Base-by-base conservation (phyloP, 2,888 invertebrate species). In the Orchestes rusci region DNA sequence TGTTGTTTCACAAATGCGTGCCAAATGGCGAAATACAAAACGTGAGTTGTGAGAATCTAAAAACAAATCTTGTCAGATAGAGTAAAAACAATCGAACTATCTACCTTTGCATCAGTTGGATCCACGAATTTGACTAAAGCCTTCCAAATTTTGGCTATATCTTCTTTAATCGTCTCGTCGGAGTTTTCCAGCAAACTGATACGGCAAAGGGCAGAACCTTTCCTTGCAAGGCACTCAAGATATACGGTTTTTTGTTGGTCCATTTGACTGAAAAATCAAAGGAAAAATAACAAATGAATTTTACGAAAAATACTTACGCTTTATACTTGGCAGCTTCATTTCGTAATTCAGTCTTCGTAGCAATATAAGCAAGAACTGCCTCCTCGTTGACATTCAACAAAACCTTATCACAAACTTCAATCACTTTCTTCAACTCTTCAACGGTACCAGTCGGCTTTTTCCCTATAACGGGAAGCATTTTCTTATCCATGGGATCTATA, bases 61-160 rank as follows among this genome's bases (percentile, higher is more conserved):
- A 39, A 54, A 44, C 36, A n/a, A 34, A 34, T 10, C n/a, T 2
- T 31, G 31, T 31, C 10, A 16, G 10, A 34, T 34, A 34, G n/a
- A 2, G 2, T 31, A 10, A 2, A 13, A 10, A 31, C n/a, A 31
- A 31, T 23, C 23, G 23, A 7, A 10, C 5, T 12, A 16, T 16
- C 5, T 42, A 84, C 86, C 75, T 90, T 89, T 27, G 73, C 62
- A 67, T 92, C 92, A 39, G 73, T 78, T 33, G 84, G 73, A 64
- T 94, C 92, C 2, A 80, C 74, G 70, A 84, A 91, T 68, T 88
- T 88, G 56, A 84, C 77, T 52, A 92, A 71, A 59, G 87, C 84
- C 46, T 74, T 71, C 74, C 77, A 80, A 45, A 73, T 69, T 39
- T 70, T 74, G 56, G 78, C 74, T 16, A 88, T 72, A 16, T 80